phyloP scores from a whole-genome alignment of 2,888 invertebrate species.

The Acanthococcus lagerstroemiae region DNA sequence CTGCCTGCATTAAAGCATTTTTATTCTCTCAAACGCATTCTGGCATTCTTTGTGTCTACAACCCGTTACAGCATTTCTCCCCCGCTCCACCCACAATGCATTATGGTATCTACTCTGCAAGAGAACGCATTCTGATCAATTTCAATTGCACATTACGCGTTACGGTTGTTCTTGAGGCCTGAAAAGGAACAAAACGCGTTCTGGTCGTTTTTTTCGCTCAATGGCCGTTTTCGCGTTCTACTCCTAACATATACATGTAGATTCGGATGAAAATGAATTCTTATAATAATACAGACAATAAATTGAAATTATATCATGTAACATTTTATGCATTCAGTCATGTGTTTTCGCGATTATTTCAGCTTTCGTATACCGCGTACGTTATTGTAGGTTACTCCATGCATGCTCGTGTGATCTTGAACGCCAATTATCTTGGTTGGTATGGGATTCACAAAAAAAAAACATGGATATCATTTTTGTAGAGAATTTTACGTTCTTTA shows the following conservation, averaged over 20 bases:
- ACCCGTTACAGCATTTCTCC: conserved; percentile 1
- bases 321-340: no score
- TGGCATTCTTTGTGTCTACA: not conserved
- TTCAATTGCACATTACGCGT: not conserved
- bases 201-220: not conserved
- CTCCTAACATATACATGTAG: not conserved
- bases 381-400: no score
- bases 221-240: not conserved
- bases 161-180: not conserved
- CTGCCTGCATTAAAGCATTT: conserved; percentile 1
- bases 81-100: not conserved
- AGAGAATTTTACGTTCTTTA: no score
- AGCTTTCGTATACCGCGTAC: no score
- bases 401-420: no score
- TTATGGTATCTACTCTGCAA: not conserved
- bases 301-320: no score
- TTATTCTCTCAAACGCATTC: not conserved
- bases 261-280: no score
- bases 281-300: no score
- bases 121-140: not conserved
- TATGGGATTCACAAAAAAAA: no score
- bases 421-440: no score
- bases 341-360: no score
- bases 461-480: no score
- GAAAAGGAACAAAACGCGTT: not conserved